These are phyloP conservation scores for Byasa hedistus DNA, from an alignment of 2,888 invertebrate species.

Conservation along the genomic window DNA sequence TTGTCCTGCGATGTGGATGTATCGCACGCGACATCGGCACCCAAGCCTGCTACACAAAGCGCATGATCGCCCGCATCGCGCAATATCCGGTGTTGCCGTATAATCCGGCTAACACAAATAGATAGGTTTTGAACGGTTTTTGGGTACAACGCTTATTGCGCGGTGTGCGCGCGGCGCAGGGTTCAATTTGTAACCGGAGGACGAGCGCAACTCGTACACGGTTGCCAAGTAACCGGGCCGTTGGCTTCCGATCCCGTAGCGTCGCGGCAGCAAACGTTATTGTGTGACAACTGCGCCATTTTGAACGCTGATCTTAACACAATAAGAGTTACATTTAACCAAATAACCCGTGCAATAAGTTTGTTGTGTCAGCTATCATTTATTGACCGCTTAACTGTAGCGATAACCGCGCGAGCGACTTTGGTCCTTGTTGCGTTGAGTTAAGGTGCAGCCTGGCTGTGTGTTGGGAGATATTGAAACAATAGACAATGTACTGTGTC, in stretches of 20 bases:
- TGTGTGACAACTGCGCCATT: neutral
- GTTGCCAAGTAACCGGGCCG: slow-evolving; percentile 54
- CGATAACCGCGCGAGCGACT: slow-evolving; percentile 18
- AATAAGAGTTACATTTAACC: slow-evolving; percentile 2
- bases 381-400: slow-evolving; percentile 23
- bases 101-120: slow-evolving; percentile 43
- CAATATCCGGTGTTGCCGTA: slow-evolving; percentile 30
- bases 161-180: slow-evolving; percentile 23
- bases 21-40: neutral
- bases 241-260: slow-evolving; percentile 37
- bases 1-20: neutral
- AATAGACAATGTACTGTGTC: no score
- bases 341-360: neutral
- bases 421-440: slow-evolving; percentile 3
- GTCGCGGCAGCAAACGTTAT: neutral
- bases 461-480: neutral
- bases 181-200: slow-evolving; percentile 41
- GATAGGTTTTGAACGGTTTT: slow-evolving; percentile 43
- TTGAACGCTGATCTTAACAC: neutral
- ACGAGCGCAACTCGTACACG: slow-evolving; percentile 43
- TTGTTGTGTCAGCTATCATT: slow-evolving; percentile 4
- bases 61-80: neutral
- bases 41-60: neutral
- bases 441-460: slow-evolving; percentile 4
- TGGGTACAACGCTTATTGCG: slow-evolving; percentile 40